These are phyloP conservation scores for Heteromurus nitidus DNA, from an alignment of 2,888 invertebrate genomes.

Conservation along the genomic window DNA sequence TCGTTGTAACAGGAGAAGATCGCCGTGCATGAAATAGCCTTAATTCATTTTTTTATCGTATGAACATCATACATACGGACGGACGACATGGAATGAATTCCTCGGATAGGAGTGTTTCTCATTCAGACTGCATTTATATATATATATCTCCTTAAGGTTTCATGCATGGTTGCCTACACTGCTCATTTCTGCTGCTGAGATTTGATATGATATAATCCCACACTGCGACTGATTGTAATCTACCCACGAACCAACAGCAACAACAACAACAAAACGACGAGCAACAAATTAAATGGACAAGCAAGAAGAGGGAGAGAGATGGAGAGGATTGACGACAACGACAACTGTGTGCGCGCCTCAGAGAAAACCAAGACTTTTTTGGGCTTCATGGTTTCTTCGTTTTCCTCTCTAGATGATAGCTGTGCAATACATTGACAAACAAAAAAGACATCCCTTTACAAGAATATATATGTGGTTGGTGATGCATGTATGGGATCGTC, in stretches of 20 bases:
- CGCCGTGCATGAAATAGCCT: slow-evolving; percentile 50
- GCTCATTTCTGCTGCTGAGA: slow-evolving; percentile 46
- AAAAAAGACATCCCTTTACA: no score
- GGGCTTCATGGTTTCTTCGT: slow-evolving; percentile 15
- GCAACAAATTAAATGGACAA: slow-evolving; percentile 46
- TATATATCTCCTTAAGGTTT: no score
- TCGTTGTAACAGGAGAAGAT: slow-evolving; percentile 33
- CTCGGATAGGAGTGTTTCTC: slow-evolving; percentile 2
- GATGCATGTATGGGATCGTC: not conserved
- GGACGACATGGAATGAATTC: slow-evolving; percentile 23
- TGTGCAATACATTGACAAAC: no score
- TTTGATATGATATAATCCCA: slow-evolving; percentile 62
- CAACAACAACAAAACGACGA: slow-evolving; percentile 32
- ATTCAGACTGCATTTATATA: no score
- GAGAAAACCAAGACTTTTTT: slow-evolving; percentile 34
- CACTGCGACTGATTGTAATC: slow-evolving; percentile 59
- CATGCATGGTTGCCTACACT: slow-evolving; percentile 44
- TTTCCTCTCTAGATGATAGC: no score
- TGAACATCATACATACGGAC: slow-evolving; percentile 14
- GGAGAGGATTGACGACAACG: slow-evolving; percentile 43
- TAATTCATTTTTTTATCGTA: slow-evolving; percentile 54
- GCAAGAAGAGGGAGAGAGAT: slow-evolving; percentile 13
- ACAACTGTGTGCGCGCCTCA: no score
- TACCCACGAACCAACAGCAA: slow-evolving; percentile 50
- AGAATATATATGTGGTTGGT: not conserved